Evolutionary conservation across 2,797 vertebrate species (phyloP), one percentile per base, ranked within the genome.

Genomic region (Sphaeramia orbicularis): DNA sequence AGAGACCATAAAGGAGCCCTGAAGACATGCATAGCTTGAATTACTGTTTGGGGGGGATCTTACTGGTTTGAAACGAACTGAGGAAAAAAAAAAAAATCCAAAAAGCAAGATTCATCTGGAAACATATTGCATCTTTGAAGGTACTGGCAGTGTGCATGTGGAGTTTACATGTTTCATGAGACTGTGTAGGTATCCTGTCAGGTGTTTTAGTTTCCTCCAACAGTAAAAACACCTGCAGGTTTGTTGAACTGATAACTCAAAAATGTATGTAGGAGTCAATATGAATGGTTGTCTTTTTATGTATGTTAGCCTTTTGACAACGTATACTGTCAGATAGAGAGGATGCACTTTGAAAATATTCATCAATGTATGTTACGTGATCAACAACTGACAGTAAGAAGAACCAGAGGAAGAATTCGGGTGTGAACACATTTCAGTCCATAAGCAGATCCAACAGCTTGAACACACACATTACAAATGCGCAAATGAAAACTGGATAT

Each of bases 1-100:
- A 35, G 40, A 76, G 74, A 81, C 57, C 49, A 47, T 40, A 75
- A 45, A 63, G 54, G 24, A 48, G 43, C 65, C 80, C 83, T 18
- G 67, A 51, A 80, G 75, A 83, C 44, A 76, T 40, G 12, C 9
- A 41, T 18, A 11, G 14, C 27, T 42, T 54, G n/a, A 27, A 41
- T 14, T 62, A 45, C 21, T 47, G 24, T 37, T 45, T 45, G 44
- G 7, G 53, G 11, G 16, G 24, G 13, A 35, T 44, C 24, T 11
- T 42, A 40, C 60, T 54, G 19, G 43, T 18, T 38, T 66, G 45
- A 80, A 65, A 9, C 19, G 7, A 60, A 51, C 12, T 18, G 49
- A 14, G 41, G 59, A 57, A 49, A 27, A 15, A 48, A 62, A 62
- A 49, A 35, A 19, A 43, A n/a, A 16, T 12, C 13, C 2, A 27